phyloP scores from a whole-genome alignment of 1,140 invertebrate genomes.

The Diprion similis region DNA sequence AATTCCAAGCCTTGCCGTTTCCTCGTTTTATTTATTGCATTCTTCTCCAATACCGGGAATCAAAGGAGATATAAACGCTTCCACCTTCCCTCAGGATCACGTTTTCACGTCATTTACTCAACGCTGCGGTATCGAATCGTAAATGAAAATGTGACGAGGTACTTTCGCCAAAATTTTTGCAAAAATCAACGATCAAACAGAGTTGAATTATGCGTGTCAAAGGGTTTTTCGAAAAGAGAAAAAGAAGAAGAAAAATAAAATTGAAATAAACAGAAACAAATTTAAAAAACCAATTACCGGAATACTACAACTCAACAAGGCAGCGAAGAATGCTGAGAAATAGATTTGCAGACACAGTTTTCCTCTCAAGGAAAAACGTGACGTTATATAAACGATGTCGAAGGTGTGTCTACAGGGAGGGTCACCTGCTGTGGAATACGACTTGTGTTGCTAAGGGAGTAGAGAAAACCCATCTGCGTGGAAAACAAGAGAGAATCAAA shows the following conservation, averaged over 20 bases:
- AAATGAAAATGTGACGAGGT: not conserved
- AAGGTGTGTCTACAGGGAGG: not conserved
- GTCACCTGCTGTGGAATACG: not conserved
- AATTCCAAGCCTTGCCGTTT: slow-evolving; percentile 30
- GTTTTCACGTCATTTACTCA: not conserved
- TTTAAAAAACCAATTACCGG: too few species aligned
- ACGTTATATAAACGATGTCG: not conserved
- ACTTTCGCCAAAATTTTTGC: too few species aligned
- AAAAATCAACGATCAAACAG: too few species aligned
- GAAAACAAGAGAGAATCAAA: slow-evolving; percentile 19
- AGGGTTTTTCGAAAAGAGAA: too few species aligned
- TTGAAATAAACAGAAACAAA: too few species aligned
- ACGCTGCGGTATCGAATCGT: not conserved
- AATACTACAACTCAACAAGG: too few species aligned
- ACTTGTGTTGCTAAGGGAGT: not conserved
- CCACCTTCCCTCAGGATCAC: too few species aligned
- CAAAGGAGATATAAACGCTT: not conserved
- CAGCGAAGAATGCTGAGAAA: too few species aligned
- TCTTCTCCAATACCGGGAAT: not conserved
- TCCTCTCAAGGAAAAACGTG: not conserved
- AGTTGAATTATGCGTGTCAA: too few species aligned
- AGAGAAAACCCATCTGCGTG: slow-evolving; percentile 11
- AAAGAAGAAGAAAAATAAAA: too few species aligned
- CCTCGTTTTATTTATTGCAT: slow-evolving; percentile 42
- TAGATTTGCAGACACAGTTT: not conserved